Conservation (phyloP, 1,140 invertebrate genomes). For the Chymomyza costata region DNA sequence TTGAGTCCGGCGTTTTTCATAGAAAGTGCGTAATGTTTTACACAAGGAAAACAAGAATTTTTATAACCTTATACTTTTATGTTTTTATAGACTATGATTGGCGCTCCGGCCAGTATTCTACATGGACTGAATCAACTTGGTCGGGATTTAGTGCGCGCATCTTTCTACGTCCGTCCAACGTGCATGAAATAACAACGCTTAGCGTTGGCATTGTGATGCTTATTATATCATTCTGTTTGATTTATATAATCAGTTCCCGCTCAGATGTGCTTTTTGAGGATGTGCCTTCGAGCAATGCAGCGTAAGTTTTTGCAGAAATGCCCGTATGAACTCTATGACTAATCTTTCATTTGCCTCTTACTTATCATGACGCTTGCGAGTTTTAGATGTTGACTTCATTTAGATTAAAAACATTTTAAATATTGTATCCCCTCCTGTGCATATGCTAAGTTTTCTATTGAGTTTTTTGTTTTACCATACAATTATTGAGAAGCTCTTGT, state of each 20-base stretch:
- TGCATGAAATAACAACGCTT: constrained; percentile 82
- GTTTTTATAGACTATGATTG: constrained; percentile 84
- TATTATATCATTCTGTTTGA: constrained; percentile 80
- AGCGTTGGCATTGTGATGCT: constrained; percentile 80
- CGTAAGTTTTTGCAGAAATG: constrained; percentile 49
- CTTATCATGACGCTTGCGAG: too few relatives aligned
- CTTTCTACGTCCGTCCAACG: constrained; percentile 86
- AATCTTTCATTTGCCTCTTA: constrained; percentile 1
- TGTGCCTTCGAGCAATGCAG: constrained; percentile 63
- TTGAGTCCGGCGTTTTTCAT: constrained; percentile 88
- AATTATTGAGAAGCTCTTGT: too few relatives aligned
- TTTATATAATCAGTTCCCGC: constrained; percentile 82
- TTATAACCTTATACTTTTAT: constrained; percentile 1
- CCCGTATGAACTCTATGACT: neutral
- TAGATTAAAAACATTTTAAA: too few relatives aligned
- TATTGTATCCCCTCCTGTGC: too few relatives aligned
- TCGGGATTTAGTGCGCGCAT: constrained; percentile 83
- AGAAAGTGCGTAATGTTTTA: constrained; percentile 78
- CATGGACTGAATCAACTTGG: constrained; percentile 96
- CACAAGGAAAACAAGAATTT: too few relatives aligned
- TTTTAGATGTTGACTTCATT: neutral
- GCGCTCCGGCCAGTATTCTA: constrained; percentile 86
- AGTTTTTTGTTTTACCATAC: too few relatives aligned
- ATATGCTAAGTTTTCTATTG: too few relatives aligned
- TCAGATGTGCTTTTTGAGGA: constrained; percentile 80